Evolutionary conservation across 2,113 vertebrate species (phyloP).

Genomic region (Todiramphus saurophagus): DNA sequence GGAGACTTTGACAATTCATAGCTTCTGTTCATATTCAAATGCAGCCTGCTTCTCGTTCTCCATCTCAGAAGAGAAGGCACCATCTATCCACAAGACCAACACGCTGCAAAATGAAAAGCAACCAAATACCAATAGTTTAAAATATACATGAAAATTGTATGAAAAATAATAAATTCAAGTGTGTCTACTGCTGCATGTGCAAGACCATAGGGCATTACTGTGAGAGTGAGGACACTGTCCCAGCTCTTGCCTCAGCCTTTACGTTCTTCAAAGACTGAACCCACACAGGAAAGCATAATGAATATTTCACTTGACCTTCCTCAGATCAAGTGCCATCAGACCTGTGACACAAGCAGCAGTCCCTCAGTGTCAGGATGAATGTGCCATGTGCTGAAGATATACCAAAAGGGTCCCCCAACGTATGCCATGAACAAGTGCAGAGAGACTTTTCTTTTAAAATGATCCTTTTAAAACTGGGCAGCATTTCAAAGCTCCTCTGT

Average conservation of each 20-base stretch:
- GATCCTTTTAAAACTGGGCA: neutral
- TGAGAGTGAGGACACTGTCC: neutral
- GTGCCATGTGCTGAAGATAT: neutral
- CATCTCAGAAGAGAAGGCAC: neutral
- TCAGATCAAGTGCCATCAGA: neutral
- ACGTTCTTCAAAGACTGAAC: neutral
- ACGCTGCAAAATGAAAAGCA: neutral
- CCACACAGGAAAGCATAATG: neutral
- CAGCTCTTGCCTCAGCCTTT: neutral
- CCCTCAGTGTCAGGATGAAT: rapidly evolving
- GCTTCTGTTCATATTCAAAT: neutral
- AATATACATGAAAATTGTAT: neutral
- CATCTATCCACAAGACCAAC: neutral
- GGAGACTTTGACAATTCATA: neutral
- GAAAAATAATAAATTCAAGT: neutral
- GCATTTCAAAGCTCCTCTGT: neutral
- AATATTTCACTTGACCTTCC: neutral
- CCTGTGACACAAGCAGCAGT: neutral
- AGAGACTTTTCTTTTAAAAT: neutral
- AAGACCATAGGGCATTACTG: neutral
- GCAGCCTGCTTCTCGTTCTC: neutral
- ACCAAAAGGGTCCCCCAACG: neutral
- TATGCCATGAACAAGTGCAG: rapidly evolving
- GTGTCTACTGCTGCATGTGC: neutral
- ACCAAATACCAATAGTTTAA: neutral